These are phyloP conservation scores for Tortricodes alternella DNA, from an alignment of 2,888 invertebrate genomes.

Conservation along the genomic window DNA sequence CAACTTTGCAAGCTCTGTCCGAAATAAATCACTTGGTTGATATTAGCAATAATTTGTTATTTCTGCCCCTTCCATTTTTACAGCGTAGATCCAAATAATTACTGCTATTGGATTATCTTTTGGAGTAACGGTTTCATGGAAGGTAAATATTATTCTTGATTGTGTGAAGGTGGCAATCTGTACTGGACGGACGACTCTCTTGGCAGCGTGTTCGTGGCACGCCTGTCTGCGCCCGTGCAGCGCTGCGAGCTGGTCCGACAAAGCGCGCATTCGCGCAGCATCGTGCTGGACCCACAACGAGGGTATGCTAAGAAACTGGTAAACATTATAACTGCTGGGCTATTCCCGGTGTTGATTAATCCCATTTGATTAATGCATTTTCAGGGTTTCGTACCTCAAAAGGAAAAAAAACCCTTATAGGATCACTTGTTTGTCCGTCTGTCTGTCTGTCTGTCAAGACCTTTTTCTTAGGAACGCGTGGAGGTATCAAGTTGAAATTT, in stretches of 20 bases:
- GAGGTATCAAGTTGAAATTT: too few relatives aligned
- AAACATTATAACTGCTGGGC: background rate
- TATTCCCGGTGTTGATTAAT: background rate
- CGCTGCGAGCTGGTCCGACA: background rate
- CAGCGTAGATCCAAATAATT: background rate
- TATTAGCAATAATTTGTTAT: too few relatives aligned
- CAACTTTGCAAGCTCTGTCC: too few relatives aligned
- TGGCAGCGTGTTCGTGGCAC: background rate
- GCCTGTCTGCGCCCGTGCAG: background rate
- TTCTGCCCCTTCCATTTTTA: too few relatives aligned
- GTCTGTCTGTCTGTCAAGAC: too few relatives aligned
- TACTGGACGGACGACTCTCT: slow-evolving; percentile 3
- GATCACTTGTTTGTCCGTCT: too few relatives aligned
- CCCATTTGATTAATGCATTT: background rate
- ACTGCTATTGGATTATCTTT: background rate
- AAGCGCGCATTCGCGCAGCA: background rate
- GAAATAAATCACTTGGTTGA: too few relatives aligned
- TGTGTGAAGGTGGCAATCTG: slow-evolving; percentile 6
- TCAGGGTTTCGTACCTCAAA: too few relatives aligned
- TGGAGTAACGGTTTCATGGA: background rate
- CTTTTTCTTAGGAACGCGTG: too few relatives aligned
- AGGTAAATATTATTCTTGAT: too few relatives aligned
- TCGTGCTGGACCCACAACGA: slow-evolving; percentile 5
- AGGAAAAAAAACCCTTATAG: too few relatives aligned
- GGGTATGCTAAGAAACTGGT: background rate